Evolutionary conservation across 1,140 invertebrate species (phyloP).

Genomic region (Pteromalus puparum): DNA sequence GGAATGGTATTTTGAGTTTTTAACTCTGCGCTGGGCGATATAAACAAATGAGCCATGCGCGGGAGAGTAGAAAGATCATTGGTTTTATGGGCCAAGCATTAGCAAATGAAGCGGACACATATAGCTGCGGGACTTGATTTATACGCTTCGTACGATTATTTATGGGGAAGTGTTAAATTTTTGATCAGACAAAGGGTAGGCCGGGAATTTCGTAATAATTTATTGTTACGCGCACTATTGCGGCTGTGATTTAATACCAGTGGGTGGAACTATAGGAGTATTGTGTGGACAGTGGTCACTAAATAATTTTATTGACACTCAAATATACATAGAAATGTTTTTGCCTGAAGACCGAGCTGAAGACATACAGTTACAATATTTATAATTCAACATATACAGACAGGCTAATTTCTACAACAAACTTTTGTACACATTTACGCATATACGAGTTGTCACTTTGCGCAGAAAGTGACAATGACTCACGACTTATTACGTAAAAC

Average conservation of each 20-base stretch:
- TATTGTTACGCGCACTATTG: not conserved
- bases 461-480: not conserved
- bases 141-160: not conserved
- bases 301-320: not conserved
- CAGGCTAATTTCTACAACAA: not conserved
- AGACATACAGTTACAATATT: not conserved
- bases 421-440: not conserved
- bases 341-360: too few relatives aligned
- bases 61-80: not conserved
- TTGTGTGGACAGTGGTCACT: not conserved
- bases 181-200: not conserved
- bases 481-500: too few relatives aligned
- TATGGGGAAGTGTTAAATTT: not conserved
- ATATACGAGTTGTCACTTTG: not conserved
- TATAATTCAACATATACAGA: not conserved
- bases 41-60: too few relatives aligned
- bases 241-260: not conserved
- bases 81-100: not conserved
- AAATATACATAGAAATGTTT: not conserved
- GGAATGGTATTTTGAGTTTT: too few relatives aligned
- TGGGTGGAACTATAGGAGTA: not conserved
- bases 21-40: too few relatives aligned
- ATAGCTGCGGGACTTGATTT: too few relatives aligned
- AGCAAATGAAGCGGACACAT: too few relatives aligned
- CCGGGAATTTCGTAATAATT: not conserved